Conservation (phyloP, 2,888 invertebrate genomes). For the Rhagonycha fulva region DNA sequence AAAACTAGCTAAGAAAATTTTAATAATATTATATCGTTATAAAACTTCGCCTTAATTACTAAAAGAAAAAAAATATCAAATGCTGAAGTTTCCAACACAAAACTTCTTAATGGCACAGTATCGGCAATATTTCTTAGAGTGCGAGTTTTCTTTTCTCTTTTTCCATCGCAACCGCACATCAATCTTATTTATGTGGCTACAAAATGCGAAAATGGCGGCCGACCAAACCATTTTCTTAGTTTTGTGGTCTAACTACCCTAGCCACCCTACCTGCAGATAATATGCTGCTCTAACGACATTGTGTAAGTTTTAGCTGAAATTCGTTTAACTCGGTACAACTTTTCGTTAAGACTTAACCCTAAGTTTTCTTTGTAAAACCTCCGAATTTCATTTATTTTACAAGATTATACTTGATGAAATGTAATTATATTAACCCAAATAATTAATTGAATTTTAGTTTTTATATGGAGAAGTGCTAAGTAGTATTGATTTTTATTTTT, state of each 20-base stretch:
- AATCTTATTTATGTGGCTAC: slow-evolving; percentile 58
- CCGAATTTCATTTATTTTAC: slow-evolving; percentile 22
- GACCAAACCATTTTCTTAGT: slow-evolving; percentile 52
- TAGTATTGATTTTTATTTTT: background rate
- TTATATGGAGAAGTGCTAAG: background rate
- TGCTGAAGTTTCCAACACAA: background rate
- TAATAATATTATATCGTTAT: background rate
- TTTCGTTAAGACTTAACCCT: slow-evolving; percentile 40
- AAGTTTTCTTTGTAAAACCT: slow-evolving; percentile 24
- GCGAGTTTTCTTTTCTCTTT: slow-evolving; percentile 36
- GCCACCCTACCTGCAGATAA: slow-evolving; percentile 44
- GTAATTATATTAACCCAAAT: slow-evolving; percentile 6
- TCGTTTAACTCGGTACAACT: slow-evolving; percentile 47
- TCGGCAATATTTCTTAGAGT: slow-evolving; percentile 22
- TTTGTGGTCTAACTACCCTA: slow-evolving; percentile 59
- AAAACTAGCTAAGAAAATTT: background rate
- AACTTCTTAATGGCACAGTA: background rate
- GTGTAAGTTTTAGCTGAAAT: slow-evolving; percentile 46
- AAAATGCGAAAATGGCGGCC: slow-evolving; percentile 52
- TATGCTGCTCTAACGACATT: slow-evolving; percentile 47
- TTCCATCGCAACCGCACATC: slow-evolving; percentile 49
- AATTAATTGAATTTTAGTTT: background rate
- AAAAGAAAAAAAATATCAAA: background rate
- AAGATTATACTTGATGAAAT: slow-evolving; percentile 16
- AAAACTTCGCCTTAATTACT: background rate